phyloP scores from a whole-genome alignment of 2,797 vertebrate species.

The Danio choprae region DNA sequence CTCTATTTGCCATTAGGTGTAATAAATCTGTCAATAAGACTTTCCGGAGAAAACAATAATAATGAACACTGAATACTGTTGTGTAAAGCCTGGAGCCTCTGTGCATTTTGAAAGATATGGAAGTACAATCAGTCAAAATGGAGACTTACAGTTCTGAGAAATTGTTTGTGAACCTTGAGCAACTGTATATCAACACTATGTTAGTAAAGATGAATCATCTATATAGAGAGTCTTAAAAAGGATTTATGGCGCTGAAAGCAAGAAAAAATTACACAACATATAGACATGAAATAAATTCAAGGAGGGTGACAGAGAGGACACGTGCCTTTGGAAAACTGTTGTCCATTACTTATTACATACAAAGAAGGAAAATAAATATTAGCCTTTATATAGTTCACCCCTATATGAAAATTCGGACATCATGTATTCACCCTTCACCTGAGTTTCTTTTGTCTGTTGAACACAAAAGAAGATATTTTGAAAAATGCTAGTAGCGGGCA shows the following conservation, averaged over 20 bases:
- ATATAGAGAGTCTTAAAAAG: not conserved
- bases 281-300: not conserved
- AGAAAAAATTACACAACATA: not conserved
- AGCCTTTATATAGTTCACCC: no score
- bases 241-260: not conserved
- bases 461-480: no score
- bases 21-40: constrained; percentile 6
- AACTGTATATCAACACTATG: not conserved
- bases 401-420: no score
- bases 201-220: constrained; percentile 6
- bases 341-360: not conserved
- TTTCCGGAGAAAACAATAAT: not conserved
- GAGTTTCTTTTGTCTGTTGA: no score
- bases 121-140: not conserved
- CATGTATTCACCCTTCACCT: no score
- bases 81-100: not conserved
- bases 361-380: no score
- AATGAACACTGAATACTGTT: not conserved
- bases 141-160: not conserved
- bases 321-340: not conserved
- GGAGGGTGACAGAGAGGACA: not conserved
- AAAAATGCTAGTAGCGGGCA: no score
- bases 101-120: constrained; percentile 2
- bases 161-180: not conserved
- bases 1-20: not conserved